Evolutionary conservation across 2,797 vertebrate genomes (phyloP).

Genomic region (Falco novaeseelandiae): DNA sequence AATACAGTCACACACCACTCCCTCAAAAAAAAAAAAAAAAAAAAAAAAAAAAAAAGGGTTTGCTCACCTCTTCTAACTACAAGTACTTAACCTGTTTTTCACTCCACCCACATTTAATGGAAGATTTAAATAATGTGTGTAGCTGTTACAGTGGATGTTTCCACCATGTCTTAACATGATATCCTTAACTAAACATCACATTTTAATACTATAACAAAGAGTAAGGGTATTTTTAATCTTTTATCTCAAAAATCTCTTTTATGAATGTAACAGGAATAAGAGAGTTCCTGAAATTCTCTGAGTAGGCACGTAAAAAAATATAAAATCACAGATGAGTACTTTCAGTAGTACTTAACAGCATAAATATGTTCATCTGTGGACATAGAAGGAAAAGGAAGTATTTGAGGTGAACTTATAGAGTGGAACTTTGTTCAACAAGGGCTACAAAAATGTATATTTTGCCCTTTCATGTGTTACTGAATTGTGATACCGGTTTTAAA

Average conservation of each 20-base stretch:
- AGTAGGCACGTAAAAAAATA: not conserved
- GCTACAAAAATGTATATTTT: not conserved
- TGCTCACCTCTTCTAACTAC: not conserved
- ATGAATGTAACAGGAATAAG: not conserved
- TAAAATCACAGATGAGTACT: not conserved
- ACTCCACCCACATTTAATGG: not conserved
- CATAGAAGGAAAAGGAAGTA: not conserved
- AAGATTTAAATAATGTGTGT: not conserved
- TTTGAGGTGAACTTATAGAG: not conserved
- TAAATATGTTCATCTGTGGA: not conserved
- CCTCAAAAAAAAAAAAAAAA: not conserved
- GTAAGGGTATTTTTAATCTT: not conserved
- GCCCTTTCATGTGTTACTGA: not conserved
- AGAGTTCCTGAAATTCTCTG: not conserved
- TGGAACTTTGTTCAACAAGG: not conserved
- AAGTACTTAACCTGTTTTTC: not conserved
- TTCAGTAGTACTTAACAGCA: not conserved
- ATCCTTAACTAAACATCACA: not conserved
- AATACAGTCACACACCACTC: not conserved
- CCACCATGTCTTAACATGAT: not conserved
- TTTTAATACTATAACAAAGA: not conserved
- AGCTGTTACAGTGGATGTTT: not conserved
- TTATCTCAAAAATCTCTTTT: not conserved
- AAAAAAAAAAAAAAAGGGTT: not conserved
- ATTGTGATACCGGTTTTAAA: not conserved